A percentile compares a stretch with the other conserved stretches of the same genome.
These are phyloP conservation scores for Plutella xylostella DNA, from an alignment of 2,888 invertebrate genomes.

Conservation along the genomic window DNA sequence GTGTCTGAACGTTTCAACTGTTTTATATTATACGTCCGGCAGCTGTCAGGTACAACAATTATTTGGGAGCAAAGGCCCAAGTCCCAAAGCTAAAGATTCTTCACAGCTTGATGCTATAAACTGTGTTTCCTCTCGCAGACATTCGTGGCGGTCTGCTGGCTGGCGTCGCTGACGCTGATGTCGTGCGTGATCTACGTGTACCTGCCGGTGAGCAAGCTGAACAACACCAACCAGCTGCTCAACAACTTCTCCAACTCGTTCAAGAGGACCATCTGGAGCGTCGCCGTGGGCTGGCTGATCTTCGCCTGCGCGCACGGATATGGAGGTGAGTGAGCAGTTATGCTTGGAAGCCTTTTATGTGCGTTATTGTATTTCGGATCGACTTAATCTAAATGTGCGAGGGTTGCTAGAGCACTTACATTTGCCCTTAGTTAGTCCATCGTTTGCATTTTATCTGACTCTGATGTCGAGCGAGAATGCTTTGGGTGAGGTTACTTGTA, in stretches of 20 bases:
- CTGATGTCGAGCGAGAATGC: too few species aligned
- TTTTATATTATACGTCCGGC: background rate
- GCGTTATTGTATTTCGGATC: too few species aligned
- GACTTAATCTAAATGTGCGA: too few species aligned
- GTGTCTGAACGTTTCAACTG: background rate
- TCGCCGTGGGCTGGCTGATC: conserved; percentile 49
- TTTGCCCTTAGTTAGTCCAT: too few species aligned
- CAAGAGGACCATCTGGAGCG: conserved; percentile 48
- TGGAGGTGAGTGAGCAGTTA: conserved; percentile 45
- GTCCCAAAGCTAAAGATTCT: background rate
- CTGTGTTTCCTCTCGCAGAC: background rate
- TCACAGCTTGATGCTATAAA: background rate
- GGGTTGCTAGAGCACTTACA: too few species aligned
- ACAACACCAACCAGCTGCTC: conserved; percentile 21
- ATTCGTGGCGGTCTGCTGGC: background rate
- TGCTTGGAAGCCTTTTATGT: too few species aligned
- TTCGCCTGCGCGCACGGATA: conserved; percentile 54
- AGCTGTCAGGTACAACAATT: too few species aligned
- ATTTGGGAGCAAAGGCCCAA: too few species aligned
- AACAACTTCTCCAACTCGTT: conserved; percentile 44
- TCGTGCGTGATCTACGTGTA: background rate
- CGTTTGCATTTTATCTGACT: too few species aligned
- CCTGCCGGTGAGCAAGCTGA: background rate
- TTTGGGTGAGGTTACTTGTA: too few species aligned
- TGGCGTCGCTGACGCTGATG: background rate